A percentile compares a stretch with the other conserved stretches of the same genome.
phyloP scores from a whole-genome alignment of 2,113 vertebrate species.

The Cyprichromis sp. region DNA sequence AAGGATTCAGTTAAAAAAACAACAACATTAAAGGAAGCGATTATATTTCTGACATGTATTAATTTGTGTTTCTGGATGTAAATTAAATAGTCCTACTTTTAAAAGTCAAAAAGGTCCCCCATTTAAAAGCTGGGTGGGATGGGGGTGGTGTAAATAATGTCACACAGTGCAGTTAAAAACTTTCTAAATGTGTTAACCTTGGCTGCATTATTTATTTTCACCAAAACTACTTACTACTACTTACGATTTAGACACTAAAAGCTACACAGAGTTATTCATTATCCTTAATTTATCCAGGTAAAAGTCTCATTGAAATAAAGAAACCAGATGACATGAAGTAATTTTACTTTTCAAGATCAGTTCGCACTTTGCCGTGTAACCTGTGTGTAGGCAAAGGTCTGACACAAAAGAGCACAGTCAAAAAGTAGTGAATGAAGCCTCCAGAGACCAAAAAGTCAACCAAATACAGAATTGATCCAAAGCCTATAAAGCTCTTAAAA shows the following conservation, averaged over 20 bases:
- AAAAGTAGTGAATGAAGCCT: neutral
- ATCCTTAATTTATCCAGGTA: neutral
- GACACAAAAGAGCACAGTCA: neutral
- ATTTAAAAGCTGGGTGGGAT: neutral
- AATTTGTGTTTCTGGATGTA: neutral
- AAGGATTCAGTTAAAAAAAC: neutral
- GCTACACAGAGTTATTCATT: neutral
- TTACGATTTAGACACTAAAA: neutral
- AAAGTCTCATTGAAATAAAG: neutral
- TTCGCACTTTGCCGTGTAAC: rapidly evolving
- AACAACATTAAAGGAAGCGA: neutral
- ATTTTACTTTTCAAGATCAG: neutral
- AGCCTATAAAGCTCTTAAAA: neutral
- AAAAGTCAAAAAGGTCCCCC: rapidly evolving
- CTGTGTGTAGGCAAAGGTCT: neutral
- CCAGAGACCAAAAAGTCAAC: neutral
- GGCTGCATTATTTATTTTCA: neutral
- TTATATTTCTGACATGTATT: neutral
- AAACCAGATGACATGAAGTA: neutral
- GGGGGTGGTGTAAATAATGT: neutral
- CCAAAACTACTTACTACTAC: rapidly evolving
- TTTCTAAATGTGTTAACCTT: neutral
- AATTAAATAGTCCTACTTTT: neutral
- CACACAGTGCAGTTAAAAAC: neutral
- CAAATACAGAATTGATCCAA: neutral